phyloP scores from a whole-genome alignment of 2,797 vertebrate species.

The Saxicola maurus region DNA sequence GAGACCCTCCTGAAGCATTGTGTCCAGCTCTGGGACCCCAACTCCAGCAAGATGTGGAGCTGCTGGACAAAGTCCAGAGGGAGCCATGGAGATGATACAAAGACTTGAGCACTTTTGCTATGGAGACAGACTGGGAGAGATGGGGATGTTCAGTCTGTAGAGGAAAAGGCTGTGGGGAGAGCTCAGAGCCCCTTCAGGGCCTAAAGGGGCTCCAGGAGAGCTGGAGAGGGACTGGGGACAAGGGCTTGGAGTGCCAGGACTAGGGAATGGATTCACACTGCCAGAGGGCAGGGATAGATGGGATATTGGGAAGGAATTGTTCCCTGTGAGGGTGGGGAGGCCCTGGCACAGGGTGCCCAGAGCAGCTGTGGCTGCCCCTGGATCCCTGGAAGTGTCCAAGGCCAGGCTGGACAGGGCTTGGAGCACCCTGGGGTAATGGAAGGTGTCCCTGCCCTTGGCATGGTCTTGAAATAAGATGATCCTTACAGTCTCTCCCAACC shows the following conservation, averaged over 20 bases:
- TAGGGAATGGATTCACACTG: rapidly evolving
- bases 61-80: background rate
- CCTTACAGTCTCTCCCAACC: background rate
- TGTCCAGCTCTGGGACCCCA: background rate
- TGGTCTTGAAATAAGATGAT: background rate
- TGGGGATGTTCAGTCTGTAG: background rate
- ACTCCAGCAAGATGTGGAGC: background rate
- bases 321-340: rapidly evolving
- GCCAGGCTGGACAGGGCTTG: rapidly evolving
- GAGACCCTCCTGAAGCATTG: background rate
- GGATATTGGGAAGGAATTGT: rapidly evolving
- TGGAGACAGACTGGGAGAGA: background rate
- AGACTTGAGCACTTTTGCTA: background rate
- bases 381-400: background rate
- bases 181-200: rapidly evolving
- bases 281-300: rapidly evolving
- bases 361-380: background rate
- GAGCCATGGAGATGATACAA: rapidly evolving
- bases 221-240: background rate
- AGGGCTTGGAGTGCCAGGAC: background rate
- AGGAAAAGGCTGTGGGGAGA: background rate
- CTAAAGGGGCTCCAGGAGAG: background rate
- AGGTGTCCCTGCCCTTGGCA: background rate
- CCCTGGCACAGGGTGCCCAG: background rate
- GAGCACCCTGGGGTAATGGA: rapidly evolving